A percentile compares a stretch with the other conserved stretches of the same genome.
These are phyloP conservation scores for Clanis bilineata DNA, from an alignment of 2,888 invertebrate genomes.

Conservation along the genomic window DNA sequence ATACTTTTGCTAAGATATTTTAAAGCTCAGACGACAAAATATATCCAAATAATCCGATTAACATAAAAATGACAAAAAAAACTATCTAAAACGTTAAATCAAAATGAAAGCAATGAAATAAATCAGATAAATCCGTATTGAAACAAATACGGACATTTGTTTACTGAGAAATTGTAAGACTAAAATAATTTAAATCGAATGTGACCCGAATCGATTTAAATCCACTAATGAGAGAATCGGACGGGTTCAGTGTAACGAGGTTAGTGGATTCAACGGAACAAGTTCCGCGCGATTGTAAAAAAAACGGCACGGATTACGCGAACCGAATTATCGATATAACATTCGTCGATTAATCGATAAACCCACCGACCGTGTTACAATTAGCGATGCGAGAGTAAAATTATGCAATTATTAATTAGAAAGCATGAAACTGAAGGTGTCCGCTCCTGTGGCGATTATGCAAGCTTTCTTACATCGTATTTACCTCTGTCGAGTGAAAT, in stretches of 20 bases:
- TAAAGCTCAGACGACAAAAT: background rate
- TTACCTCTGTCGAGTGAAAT: conserved; percentile 1
- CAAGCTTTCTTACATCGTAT: conserved; percentile 25
- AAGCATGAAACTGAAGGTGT: conserved; percentile 45
- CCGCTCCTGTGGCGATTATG: conserved; percentile 28
- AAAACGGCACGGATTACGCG: conserved; percentile 54
- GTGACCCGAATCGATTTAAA: conserved; percentile 35
- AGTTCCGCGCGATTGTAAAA: conserved; percentile 43
- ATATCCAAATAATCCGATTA: background rate
- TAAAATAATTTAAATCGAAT: conserved; percentile 23
- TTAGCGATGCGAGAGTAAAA: conserved; percentile 25
- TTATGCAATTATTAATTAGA: conserved; percentile 51
- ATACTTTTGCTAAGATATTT: background rate
- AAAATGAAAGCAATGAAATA: background rate
- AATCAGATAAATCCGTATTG: conserved; percentile 9
- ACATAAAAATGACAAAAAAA: background rate
- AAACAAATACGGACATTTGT: conserved; percentile 30
- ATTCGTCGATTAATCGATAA: conserved; percentile 20
- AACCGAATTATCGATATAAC: conserved; percentile 35
- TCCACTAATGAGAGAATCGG: conserved; percentile 39
- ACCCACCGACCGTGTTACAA: conserved; percentile 19
- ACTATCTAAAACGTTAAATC: background rate
- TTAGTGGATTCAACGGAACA: conserved; percentile 54
- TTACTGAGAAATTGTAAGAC: conserved; percentile 21
- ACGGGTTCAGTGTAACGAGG: conserved; percentile 44